These are phyloP conservation scores for Ditylenchus weischeri DNA, from an alignment of 2,888 invertebrate species.

Conservation along the genomic window DNA sequence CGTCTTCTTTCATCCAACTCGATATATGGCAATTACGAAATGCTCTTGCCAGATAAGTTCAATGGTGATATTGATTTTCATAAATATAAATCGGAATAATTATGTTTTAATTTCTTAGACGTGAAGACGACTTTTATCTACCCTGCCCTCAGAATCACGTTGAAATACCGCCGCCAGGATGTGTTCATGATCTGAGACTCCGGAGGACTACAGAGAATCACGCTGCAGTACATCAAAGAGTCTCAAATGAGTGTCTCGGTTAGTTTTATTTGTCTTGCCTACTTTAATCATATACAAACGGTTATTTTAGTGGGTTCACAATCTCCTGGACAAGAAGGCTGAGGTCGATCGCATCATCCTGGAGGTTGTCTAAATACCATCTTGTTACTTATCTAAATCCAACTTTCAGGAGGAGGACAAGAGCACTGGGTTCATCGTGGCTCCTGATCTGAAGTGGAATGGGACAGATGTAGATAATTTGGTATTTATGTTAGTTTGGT, in stretches of 20 bases:
- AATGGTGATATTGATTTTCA: slow-evolving; percentile 36
- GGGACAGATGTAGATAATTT: slow-evolving; percentile 72
- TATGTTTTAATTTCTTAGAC: slow-evolving; percentile 65
- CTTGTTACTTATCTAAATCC: too few species aligned
- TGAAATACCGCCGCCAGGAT: slow-evolving; percentile 76
- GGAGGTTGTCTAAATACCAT: slow-evolving; percentile 61
- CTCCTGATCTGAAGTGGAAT: slow-evolving; percentile 96
- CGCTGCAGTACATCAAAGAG: slow-evolving; percentile 72
- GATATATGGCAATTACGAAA: slow-evolving; percentile 50
- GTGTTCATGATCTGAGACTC: slow-evolving; percentile 79
- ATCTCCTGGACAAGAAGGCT: slow-evolving; percentile 84
- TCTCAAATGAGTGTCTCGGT: slow-evolving; percentile 2
- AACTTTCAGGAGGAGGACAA: slow-evolving; percentile 68
- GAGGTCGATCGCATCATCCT: slow-evolving; percentile 83
- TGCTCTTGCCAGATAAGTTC: slow-evolving; percentile 30
- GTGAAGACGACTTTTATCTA: slow-evolving; percentile 84
- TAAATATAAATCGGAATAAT: background rate
- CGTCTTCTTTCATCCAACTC: slow-evolving; percentile 46
- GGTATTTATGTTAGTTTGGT: too few species aligned
- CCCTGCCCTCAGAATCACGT: slow-evolving; percentile 89
- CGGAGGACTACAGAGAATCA: slow-evolving; percentile 76
- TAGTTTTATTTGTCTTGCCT: slow-evolving; percentile 9
- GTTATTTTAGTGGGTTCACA: slow-evolving; percentile 79
- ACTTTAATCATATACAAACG: background rate
- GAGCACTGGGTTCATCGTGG: slow-evolving; percentile 77